These are phyloP conservation scores for Eumerus sabulonum DNA, from an alignment of 2,888 invertebrate genomes.

Conservation along the genomic window DNA sequence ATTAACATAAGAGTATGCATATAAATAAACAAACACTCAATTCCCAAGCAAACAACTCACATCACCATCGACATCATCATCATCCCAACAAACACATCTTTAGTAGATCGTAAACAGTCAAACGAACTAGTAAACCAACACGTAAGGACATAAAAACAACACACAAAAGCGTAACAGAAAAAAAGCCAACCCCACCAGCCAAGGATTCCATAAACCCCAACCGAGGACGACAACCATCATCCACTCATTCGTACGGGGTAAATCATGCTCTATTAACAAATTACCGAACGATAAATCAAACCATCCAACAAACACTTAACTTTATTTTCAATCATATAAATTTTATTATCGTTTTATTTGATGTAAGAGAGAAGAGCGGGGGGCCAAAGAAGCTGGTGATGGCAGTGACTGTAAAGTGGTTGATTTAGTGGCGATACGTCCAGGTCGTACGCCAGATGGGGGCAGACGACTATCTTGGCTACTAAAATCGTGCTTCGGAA, in stretches of 20 bases:
- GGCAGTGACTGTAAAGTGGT: background rate
- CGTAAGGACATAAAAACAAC: conserved; percentile 67
- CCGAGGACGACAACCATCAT: conserved; percentile 31
- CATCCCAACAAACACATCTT: conserved; percentile 57
- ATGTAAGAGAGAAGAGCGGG: conserved; percentile 40
- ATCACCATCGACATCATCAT: conserved; percentile 45
- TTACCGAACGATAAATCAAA: conserved; percentile 73
- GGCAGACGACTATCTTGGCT: conserved; percentile 21
- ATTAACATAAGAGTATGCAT: no score
- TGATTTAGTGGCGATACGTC: background rate
- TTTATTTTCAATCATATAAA: conserved; percentile 73
- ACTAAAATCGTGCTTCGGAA: conserved; percentile 63
- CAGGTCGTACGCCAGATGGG: background rate
- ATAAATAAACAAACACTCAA: conserved; percentile 63
- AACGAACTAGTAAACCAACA: conserved; percentile 62
- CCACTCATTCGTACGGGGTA: conserved; percentile 69
- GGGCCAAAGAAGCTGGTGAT: conserved; percentile 6
- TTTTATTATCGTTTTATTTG: conserved; percentile 73
- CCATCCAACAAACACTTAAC: conserved; percentile 72
- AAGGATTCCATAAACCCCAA: conserved; percentile 64
- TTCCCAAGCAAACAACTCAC: conserved; percentile 52
- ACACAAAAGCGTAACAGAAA: no score
- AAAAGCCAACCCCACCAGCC: conserved; percentile 21
- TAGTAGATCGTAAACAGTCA: conserved; percentile 65
- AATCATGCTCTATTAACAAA: conserved; percentile 73